phyloP scores from a whole-genome alignment of 2,797 vertebrate species.

The Ispidina lecontei region DNA sequence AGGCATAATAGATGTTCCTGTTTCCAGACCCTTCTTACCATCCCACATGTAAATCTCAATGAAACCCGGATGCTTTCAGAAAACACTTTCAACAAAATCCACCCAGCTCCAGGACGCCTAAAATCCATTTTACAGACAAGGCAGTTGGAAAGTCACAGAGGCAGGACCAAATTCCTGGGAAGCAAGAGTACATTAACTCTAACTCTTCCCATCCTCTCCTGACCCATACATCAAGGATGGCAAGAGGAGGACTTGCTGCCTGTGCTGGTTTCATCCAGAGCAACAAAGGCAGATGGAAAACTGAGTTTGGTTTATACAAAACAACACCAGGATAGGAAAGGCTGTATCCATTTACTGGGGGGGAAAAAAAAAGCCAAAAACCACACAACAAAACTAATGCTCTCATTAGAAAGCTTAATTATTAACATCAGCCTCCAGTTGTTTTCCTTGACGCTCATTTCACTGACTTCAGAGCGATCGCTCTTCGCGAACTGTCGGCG shows the following conservation, averaged over 20 bases:
- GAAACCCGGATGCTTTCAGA: not conserved
- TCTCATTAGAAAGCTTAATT: slow-evolving; percentile 78
- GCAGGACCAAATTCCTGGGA: accelerated
- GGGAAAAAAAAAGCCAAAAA: not conserved
- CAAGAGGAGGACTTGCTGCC: not conserved
- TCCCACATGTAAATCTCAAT: not conserved
- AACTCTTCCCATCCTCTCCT: not conserved
- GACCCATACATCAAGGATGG: not conserved
- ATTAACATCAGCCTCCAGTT: slow-evolving; percentile 75
- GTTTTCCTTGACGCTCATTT: slow-evolving; percentile 60
- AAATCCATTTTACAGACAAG: not conserved
- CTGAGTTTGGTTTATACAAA: slow-evolving; percentile 19
- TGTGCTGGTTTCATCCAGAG: not conserved
- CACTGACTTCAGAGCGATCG: slow-evolving; percentile 53
- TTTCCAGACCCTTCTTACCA: not conserved
- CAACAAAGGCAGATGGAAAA: slow-evolving; percentile 39
- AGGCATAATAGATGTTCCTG: not conserved
- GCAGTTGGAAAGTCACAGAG: accelerated
- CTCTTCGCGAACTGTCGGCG: slow-evolving; percentile 27
- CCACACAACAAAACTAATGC: slow-evolving; percentile 52
- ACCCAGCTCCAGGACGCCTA: not conserved
- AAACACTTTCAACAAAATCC: not conserved
- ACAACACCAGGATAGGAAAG: slow-evolving; percentile 11
- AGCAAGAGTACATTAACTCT: accelerated
- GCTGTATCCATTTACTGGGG: slow-evolving; percentile 65